Percentiles rank a stretch among this genome's conserved stretches.
phyloP scores from a whole-genome alignment of 2,888 invertebrate species.

The Platycnemis pennipes region DNA sequence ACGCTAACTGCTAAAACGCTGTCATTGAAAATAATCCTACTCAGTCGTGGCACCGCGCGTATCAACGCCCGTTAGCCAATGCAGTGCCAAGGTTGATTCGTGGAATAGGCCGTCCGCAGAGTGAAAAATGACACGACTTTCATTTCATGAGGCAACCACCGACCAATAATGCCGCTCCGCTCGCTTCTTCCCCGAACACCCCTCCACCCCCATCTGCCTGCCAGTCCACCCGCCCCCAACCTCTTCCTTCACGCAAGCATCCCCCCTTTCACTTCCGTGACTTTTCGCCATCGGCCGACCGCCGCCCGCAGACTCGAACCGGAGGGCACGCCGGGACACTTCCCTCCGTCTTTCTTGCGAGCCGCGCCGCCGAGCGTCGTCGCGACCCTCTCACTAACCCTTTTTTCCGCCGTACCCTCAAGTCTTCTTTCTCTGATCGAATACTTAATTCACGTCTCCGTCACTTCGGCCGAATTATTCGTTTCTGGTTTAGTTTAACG shows the following conservation, averaged over 20 bases:
- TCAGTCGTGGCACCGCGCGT: too few relatives aligned
- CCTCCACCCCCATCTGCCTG: slow-evolving; percentile 53
- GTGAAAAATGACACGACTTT: too few relatives aligned
- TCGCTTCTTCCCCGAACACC: not conserved
- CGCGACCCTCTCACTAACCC: not conserved
- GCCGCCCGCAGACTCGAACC: not conserved
- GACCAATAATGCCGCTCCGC: too few relatives aligned
- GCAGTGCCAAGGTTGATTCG: too few relatives aligned
- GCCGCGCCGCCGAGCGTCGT: not conserved
- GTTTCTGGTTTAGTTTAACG: not conserved
- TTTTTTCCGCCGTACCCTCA: not conserved
- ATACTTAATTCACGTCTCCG: not conserved
- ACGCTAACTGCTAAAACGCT: too few relatives aligned
- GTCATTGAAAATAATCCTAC: too few relatives aligned
- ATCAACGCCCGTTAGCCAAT: too few relatives aligned
- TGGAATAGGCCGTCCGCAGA: too few relatives aligned
- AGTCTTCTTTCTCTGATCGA: not conserved
- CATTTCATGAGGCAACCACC: too few relatives aligned
- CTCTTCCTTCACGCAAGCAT: slow-evolving; percentile 60
- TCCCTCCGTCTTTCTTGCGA: not conserved
- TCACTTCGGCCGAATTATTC: too few relatives aligned
- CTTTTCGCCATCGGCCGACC: slow-evolving; percentile 21
- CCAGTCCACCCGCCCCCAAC: slow-evolving; percentile 20
- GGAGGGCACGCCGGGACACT: not conserved
- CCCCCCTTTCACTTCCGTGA: slow-evolving; percentile 37